Conservation (phyloP, 2,797 vertebrate genomes). For the Allobates femoralis region DNA sequence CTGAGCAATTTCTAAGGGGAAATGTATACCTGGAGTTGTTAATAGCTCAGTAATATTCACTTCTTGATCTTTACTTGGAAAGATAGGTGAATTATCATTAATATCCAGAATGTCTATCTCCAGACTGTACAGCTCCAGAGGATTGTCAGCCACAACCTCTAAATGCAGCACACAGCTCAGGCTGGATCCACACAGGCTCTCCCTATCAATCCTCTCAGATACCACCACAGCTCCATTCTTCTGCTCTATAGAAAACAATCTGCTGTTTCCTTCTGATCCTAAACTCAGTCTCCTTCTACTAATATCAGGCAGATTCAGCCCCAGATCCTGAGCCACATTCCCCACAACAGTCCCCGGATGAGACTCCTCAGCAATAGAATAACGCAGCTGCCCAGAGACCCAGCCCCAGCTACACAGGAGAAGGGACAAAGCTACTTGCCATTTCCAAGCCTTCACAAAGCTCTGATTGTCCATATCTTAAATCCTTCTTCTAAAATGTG, state of each 20-base stretch:
- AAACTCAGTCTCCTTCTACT: slow-evolving; percentile 28
- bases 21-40: slow-evolving; percentile 48
- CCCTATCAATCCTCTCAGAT: slow-evolving; percentile 50
- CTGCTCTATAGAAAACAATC: slow-evolving; percentile 41
- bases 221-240: slow-evolving; percentile 45
- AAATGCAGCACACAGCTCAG: slow-evolving; percentile 85
- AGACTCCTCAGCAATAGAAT: slow-evolving; percentile 54
- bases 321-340: slow-evolving; percentile 51
- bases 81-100: slow-evolving; percentile 85
- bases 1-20: slow-evolving; percentile 4
- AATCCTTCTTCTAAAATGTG: slow-evolving; percentile 80
- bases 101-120: slow-evolving; percentile 89
- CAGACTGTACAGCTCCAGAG: slow-evolving; percentile 85
- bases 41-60: slow-evolving; percentile 81
- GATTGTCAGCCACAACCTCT: slow-evolving; percentile 85
- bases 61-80: slow-evolving; percentile 68
- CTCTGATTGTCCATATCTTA: slow-evolving; percentile 71
- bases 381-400: slow-evolving; percentile 50
- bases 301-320: slow-evolving; percentile 25
- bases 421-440: slow-evolving; percentile 87
- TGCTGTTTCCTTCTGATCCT: slow-evolving; percentile 32
- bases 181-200: slow-evolving; percentile 70
- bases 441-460: slow-evolving; percentile 81
- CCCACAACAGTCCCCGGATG: slow-evolving; percentile 40
- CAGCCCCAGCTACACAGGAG: slow-evolving; percentile 57